Base-by-base conservation (phyloP, 2,888 invertebrate genomes). In the Lithosia quadra region DNA sequence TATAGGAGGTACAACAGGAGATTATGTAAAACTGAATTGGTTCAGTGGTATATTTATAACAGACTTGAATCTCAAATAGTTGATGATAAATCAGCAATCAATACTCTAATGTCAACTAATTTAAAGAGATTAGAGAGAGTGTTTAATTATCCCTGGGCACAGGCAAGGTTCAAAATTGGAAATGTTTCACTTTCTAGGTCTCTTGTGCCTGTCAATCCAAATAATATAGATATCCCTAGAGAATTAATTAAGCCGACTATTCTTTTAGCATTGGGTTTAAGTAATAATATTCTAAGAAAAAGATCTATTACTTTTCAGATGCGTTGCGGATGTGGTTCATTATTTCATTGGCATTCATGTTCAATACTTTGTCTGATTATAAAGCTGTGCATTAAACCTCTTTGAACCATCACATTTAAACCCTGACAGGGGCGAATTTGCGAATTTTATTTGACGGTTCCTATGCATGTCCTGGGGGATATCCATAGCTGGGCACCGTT, bases 191-290 rank as follows among this genome's bases (percentile, higher is more conserved):
- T 53, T 8, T 53, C 53, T n/a, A 53, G 53, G 9, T 53, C 53
- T 53, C 21, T 53, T 18, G 53, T 53, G 2, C 53, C 53, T n/a
- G 53, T 53, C 21, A 53, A 53, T 9, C 53, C 53, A 5, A 53
- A 53, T 53, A 18, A 53, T 53, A 53, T 53, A 13, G 3, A 53
- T 9, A 53, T 53, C n/a, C 53, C 53, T n/a, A 53, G n/a, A 53
- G 53, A 53, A 53, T 53, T 53, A 53, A 53, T 53, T 2, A 53
- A 53, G n/a, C 53, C 53, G n/a, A n/a, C 53, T 53, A 53, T 53
- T n/a, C 53, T 53, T 5, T n/a, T 53, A n/a, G 53, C 53, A n/a
- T 53, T 53, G 9, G 53, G 53, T n/a, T 9, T 53, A 4, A 53
- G 53, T 9, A 53, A 53, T 53, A 53, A n/a, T n/a, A n/a, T n/a